phyloP scores from a whole-genome alignment of 1,140 invertebrate species.

The Drosophila orosa region DNA sequence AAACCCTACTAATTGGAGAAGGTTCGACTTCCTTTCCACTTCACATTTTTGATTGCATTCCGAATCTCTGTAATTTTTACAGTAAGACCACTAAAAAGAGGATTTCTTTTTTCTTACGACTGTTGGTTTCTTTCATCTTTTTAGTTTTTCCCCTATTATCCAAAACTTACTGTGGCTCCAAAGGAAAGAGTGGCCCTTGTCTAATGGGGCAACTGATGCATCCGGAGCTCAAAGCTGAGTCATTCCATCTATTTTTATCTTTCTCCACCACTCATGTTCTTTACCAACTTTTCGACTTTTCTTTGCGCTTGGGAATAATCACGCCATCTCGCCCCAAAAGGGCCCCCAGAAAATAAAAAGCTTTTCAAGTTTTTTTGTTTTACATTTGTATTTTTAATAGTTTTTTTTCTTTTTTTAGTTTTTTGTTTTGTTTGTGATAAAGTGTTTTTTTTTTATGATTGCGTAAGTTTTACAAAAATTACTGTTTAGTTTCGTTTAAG shows the following conservation, averaged over 20 bases:
- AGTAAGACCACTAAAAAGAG: not conserved
- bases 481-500: slow-evolving; percentile 62
- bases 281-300: slow-evolving; percentile 36
- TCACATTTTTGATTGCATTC: slow-evolving; percentile 26
- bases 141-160: not conserved
- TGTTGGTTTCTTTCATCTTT: not conserved
- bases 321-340: slow-evolving; percentile 45
- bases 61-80: slow-evolving; percentile 7
- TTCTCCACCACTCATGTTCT: slow-evolving; percentile 29
- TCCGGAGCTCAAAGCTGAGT: slow-evolving; percentile 51
- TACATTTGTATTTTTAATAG: slow-evolving; percentile 66
- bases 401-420: slow-evolving; percentile 50
- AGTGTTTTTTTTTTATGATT: slow-evolving; percentile 41
- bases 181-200: slow-evolving; percentile 28
- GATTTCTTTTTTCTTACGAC: too few relatives aligned
- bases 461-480: slow-evolving; percentile 53
- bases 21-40: slow-evolving; percentile 35
- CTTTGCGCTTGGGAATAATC: slow-evolving; percentile 46
- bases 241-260: slow-evolving; percentile 37
- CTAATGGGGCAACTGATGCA: slow-evolving; percentile 41
- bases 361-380: slow-evolving; percentile 58
- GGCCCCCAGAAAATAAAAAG: slow-evolving; percentile 60
- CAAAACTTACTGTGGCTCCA: slow-evolving; percentile 37
- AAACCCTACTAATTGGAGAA: slow-evolving; percentile 32
- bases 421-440: slow-evolving; percentile 39